phyloP scores from a whole-genome alignment of 2,888 invertebrate genomes.

The Volucella inanis region DNA sequence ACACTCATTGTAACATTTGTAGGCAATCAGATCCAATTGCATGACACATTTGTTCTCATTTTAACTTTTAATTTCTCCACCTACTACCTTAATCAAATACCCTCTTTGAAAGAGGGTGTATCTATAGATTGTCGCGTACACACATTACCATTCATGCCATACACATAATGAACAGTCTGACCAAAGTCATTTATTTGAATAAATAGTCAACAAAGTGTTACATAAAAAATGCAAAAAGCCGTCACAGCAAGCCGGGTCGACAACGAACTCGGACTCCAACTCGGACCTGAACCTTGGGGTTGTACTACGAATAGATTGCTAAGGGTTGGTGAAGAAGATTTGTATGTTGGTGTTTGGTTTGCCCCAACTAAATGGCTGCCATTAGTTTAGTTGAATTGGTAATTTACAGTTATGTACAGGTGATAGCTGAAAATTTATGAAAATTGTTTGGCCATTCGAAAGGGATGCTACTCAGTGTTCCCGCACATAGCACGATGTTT shows the following conservation, averaged over 20 bases:
- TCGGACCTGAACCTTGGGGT: too few species aligned
- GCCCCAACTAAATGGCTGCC: conserved; percentile 51
- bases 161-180: conserved; percentile 57
- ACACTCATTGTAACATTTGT: conserved; percentile 5
- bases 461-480: conserved; percentile 21
- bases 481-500: neutral
- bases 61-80: conserved; percentile 41
- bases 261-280: neutral
- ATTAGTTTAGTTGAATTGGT: conserved; percentile 60
- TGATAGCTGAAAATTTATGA: conserved; percentile 62
- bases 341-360: conserved; percentile 13
- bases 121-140: conserved; percentile 12
- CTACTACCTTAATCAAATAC: neutral
- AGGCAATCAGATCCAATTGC: conserved; percentile 41
- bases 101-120: neutral
- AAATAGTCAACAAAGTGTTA: conserved; percentile 63
- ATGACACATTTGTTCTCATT: conserved; percentile 52
- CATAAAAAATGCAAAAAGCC: conserved; percentile 47
- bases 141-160: conserved; percentile 7
- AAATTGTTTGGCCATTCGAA: conserved; percentile 55
- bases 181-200: conserved; percentile 61
- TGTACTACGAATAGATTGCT: too few species aligned
- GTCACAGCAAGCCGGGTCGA: neutral
- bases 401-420: conserved; percentile 63
- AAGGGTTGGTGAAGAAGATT: neutral